Conservation (phyloP, 2,113 vertebrate genomes). For the Phylloscopus trochiloides region DNA sequence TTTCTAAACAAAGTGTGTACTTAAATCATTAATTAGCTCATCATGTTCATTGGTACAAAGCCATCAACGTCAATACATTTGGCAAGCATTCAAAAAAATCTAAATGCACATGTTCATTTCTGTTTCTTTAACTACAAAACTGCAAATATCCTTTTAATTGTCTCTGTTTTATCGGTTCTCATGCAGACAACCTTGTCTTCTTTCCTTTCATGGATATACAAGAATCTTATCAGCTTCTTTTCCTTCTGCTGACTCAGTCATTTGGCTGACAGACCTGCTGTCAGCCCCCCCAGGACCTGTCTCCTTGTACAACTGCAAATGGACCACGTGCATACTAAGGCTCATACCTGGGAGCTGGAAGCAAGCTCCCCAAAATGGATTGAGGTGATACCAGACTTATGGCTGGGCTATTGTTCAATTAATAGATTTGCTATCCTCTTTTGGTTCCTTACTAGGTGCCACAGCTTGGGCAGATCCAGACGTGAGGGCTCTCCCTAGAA, state of each 20-base stretch:
- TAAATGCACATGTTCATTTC: background rate
- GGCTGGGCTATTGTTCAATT: background rate
- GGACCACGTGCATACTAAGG: accelerated
- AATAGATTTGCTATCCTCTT: background rate
- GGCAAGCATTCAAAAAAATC: background rate
- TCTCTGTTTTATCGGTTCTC: background rate
- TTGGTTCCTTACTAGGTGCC: background rate
- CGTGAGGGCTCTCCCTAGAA: background rate
- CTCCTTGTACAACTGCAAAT: background rate
- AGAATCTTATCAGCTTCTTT: background rate
- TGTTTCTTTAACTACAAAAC: background rate
- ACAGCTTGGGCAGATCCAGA: background rate
- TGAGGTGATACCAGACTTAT: background rate
- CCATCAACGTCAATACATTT: background rate
- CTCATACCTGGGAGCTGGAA: background rate
- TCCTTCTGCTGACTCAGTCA: background rate
- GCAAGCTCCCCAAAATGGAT: background rate
- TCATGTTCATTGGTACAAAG: background rate
- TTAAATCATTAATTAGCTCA: background rate
- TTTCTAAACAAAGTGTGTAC: background rate
- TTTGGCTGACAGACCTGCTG: background rate
- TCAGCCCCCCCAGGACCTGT: background rate
- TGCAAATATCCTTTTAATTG: background rate
- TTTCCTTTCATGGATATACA: background rate
- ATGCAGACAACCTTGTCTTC: background rate